These are phyloP conservation scores for Drosophila stalkeri DNA, from an alignment of 2,888 invertebrate species.

Conservation along the genomic window DNA sequence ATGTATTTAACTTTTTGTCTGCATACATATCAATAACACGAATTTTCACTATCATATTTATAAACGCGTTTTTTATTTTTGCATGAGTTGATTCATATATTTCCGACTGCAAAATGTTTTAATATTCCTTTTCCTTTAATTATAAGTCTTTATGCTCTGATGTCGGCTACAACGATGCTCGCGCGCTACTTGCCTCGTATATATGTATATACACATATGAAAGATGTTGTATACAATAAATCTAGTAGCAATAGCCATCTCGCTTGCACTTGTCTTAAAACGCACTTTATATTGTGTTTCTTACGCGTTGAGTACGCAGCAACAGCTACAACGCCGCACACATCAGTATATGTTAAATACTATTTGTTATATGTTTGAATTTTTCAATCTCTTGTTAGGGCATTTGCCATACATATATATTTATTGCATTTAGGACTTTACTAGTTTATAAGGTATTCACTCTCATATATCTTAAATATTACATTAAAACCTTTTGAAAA, in stretches of 20 bases:
- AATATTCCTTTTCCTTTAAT: constrained; percentile 25
- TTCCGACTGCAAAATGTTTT: constrained; percentile 18
- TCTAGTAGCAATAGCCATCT: constrained; percentile 67
- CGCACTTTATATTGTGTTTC: constrained; percentile 56
- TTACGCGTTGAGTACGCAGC: constrained; percentile 68
- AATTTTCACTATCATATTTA: constrained; percentile 7
- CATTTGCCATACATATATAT: constrained; percentile 3
- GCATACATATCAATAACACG: constrained; percentile 8
- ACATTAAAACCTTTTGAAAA: constrained; percentile 45
- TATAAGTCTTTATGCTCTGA: constrained; percentile 40
- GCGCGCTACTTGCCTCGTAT: constrained; percentile 64
- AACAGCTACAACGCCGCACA: constrained; percentile 54
- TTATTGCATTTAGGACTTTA: constrained; percentile 17
- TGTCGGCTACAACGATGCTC: constrained; percentile 62
- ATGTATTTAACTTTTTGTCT: constrained; percentile 2
- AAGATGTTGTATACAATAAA: constrained; percentile 65
- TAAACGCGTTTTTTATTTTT: background rate
- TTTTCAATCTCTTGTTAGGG: constrained; percentile 16
- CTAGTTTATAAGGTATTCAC: constrained; percentile 21
- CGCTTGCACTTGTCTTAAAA: constrained; percentile 70
- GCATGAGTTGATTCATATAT: constrained; percentile 6
- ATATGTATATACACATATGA: constrained; percentile 43
- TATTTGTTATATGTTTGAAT: constrained; percentile 10
- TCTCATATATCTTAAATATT: constrained; percentile 36
- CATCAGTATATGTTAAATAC: constrained; percentile 30